Evolutionary conservation across 2,888 invertebrate species (phyloP).

Genomic region (Dicyrtomina minuta): DNA sequence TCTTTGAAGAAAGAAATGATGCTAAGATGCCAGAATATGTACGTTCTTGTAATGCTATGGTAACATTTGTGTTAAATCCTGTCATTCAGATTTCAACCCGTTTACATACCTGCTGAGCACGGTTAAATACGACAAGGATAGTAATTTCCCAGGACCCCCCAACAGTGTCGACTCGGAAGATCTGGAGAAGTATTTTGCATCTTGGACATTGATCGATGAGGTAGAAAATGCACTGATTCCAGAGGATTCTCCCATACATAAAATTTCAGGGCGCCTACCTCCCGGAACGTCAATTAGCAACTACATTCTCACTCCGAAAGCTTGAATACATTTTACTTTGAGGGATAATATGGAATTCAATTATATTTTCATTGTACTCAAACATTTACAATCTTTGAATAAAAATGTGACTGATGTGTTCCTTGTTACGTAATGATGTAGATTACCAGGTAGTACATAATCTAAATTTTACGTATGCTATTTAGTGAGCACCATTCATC

Average conservation of each 20-base stretch:
- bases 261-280: neutral
- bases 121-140: constrained; percentile 38
- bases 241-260: neutral
- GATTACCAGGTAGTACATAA: no score
- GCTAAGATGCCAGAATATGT: no score
- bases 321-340: no score
- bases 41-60: no score
- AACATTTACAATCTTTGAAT: no score
- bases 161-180: constrained; percentile 38
- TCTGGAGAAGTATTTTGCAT: constrained; percentile 34
- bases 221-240: constrained; percentile 9
- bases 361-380: no score
- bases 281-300: neutral
- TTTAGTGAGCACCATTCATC: no score
- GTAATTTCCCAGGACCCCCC: constrained; percentile 36
- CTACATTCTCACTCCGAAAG: neutral
- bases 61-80: neutral
- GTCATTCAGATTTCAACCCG: constrained; percentile 23
- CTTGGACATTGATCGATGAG: constrained; percentile 33
- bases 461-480: no score
- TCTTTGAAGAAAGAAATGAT: no score
- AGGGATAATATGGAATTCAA: no score
- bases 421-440: no score
- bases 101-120: constrained; percentile 44
- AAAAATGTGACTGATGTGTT: no score